Evolutionary conservation across 2,888 invertebrate genomes (phyloP), one percentile per base, ranked within the genome.

Genomic region (Fragum whitleyi): DNA sequence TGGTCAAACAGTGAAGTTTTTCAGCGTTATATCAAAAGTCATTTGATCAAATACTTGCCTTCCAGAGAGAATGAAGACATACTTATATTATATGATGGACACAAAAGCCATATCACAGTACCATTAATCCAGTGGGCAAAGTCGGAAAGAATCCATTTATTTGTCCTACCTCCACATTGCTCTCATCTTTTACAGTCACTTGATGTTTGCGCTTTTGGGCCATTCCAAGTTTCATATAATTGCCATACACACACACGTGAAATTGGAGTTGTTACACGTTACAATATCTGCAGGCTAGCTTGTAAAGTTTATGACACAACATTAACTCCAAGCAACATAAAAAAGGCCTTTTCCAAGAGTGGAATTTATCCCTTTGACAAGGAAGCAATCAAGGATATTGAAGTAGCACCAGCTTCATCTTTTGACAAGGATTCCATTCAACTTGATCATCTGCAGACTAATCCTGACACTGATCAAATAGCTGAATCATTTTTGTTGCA

Each of bases 91-190:
- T 77, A 81, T 76, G 83, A 86, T 68, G 77, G 86, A 16, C 86
- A 81, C 29, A 81, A 55, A 36, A 75, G 77, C 16, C 83, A 81
- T 36, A 69, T 81, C 14, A 77, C 83, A 2, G 28, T 83, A 0
- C 16, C 69, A 23, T 19, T 81, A 2, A 83, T 79, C 59, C 65
- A 83, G n/a, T 81, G 83, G 83, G 75, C 78, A 2, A 65, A 65
- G 23, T 14, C 57, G 23, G 55, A 82, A 9, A 65, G 78, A 39
- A 81, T 81, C 1, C 71, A 78, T 5, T 47, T 86, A 11, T 83
- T 81, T 81, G 77, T 83, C 2, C 65, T 83, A 7, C 86, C 86
- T 74, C n/a, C n/a, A n/a, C n/a, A n/a, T n/a, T n/a, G 74, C 11
- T 74, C 68, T 23, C 80, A 80, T 72, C 23, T 78, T 19, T 55